These are phyloP conservation scores for Monochamus alternatus DNA, from an alignment of 2,888 invertebrate genomes.

Conservation along the genomic window DNA sequence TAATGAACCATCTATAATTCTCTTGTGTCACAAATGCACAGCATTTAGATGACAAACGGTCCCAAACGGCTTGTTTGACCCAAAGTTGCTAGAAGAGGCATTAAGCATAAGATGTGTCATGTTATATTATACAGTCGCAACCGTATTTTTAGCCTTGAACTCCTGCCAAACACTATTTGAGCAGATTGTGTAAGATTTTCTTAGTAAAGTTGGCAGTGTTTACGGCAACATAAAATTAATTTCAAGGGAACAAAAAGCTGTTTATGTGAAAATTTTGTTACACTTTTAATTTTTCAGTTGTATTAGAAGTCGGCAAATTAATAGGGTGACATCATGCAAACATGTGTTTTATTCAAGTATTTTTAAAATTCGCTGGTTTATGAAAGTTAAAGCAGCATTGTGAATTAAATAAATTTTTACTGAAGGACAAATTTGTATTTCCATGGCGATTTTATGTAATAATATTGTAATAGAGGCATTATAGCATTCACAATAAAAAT, in stretches of 20 bases:
- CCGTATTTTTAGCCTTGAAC: background rate
- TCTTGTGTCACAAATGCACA: too few relatives aligned
- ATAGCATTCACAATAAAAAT: too few relatives aligned
- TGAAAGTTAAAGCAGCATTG: background rate
- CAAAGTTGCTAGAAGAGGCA: background rate
- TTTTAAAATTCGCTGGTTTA: too few relatives aligned
- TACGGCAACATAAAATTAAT: constrained; percentile 5
- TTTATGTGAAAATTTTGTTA: background rate
- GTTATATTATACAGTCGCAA: background rate
- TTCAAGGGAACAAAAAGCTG: background rate
- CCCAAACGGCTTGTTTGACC: background rate
- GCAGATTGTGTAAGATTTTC: background rate
- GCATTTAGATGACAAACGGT: too few relatives aligned
- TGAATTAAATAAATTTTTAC: background rate
- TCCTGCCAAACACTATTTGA: constrained; percentile 1
- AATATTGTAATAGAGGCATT: too few relatives aligned
- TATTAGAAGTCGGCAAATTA: background rate
- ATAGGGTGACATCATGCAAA: background rate
- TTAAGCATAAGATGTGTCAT: background rate
- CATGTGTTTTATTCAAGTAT: background rate
- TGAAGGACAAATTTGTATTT: background rate
- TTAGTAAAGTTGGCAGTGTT: background rate
- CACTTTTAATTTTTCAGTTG: background rate
- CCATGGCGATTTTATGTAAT: too few relatives aligned
- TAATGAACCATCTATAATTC: too few relatives aligned